phyloP scores from a whole-genome alignment of 2,888 invertebrate species.

The Heliconius aoede region DNA sequence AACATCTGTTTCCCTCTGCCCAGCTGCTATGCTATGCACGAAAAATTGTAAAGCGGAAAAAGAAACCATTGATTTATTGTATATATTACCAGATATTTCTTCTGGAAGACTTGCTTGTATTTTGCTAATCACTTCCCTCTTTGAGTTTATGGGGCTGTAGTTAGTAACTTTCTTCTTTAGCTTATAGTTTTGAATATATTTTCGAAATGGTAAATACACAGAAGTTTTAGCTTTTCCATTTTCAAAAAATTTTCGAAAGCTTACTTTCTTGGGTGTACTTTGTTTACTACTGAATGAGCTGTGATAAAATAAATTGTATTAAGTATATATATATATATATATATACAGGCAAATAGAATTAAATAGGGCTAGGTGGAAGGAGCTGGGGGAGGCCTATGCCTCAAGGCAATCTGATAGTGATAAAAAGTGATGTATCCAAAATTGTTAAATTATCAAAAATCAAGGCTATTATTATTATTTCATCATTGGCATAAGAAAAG shows the following conservation, averaged over 20 bases:
- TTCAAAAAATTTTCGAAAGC: constrained; percentile 76
- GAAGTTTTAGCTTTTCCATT: constrained; percentile 76
- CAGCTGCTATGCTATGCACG: not conserved
- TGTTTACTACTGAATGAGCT: constrained; percentile 68
- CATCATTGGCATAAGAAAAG: not conserved
- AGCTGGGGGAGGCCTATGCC: too few species aligned
- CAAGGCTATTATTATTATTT: too few species aligned
- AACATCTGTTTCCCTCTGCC: too few species aligned
- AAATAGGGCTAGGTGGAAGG: too few species aligned
- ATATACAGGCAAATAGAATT: too few species aligned
- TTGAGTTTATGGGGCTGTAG: constrained; percentile 73
- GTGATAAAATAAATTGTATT: not conserved
- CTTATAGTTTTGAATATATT: constrained; percentile 74
- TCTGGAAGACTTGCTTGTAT: constrained; percentile 69
- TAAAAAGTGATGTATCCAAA: too few species aligned
- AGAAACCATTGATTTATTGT: not conserved
- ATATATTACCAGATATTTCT: constrained; percentile 64
- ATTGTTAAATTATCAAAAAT: too few species aligned
- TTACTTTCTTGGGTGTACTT: constrained; percentile 78
- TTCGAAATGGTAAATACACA: constrained; percentile 87
- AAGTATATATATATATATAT: not conserved
- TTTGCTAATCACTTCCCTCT: constrained; percentile 67
- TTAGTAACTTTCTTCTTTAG: constrained; percentile 68
- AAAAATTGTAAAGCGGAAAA: not conserved
- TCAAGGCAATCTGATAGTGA: too few species aligned